These are phyloP conservation scores for Chouioia cunea DNA, from an alignment of 2,888 invertebrate genomes.

Conservation along the genomic window DNA sequence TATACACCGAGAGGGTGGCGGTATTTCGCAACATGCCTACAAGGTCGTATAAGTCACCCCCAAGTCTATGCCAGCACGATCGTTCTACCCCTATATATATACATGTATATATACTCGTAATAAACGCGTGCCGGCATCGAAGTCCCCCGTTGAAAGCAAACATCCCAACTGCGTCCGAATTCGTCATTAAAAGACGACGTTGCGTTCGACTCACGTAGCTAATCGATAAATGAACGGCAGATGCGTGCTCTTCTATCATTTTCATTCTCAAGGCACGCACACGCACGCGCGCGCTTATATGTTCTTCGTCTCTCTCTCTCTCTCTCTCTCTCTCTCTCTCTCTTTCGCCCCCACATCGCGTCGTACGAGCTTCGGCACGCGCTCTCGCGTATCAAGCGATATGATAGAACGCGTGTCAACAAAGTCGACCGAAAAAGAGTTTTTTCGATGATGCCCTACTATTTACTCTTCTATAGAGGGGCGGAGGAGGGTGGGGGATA, in stretches of 20 bases:
- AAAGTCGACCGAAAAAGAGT: conserved; percentile 29
- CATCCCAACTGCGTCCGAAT: neutral
- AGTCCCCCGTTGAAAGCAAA: neutral
- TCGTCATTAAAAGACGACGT: neutral
- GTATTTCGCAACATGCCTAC: too few species aligned
- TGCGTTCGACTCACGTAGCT: neutral
- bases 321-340: conserved; percentile 40
- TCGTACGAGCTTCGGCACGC: conserved; percentile 19
- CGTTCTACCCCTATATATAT: conserved; percentile 1
- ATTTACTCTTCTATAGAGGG: too few species aligned
- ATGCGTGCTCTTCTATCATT: conserved; percentile 17
- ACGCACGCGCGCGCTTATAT: neutral
- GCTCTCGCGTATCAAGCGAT: too few species aligned
- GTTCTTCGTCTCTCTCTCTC: conserved; percentile 29
- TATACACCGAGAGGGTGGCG: too few species aligned
- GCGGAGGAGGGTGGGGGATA: too few species aligned
- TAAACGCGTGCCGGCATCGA: neutral
- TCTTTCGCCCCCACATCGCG: neutral
- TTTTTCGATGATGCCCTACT: conserved; percentile 10
- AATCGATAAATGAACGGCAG: conserved; percentile 37
- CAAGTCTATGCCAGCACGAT: conserved; percentile 11
- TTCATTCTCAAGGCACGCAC: too few species aligned
- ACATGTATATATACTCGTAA: neutral
- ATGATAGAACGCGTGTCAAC: conserved; percentile 33
- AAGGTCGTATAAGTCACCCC: too few species aligned